Evolutionary conservation across 2,113 vertebrate species (phyloP).

Genomic region (Scalopus aquaticus): DNA sequence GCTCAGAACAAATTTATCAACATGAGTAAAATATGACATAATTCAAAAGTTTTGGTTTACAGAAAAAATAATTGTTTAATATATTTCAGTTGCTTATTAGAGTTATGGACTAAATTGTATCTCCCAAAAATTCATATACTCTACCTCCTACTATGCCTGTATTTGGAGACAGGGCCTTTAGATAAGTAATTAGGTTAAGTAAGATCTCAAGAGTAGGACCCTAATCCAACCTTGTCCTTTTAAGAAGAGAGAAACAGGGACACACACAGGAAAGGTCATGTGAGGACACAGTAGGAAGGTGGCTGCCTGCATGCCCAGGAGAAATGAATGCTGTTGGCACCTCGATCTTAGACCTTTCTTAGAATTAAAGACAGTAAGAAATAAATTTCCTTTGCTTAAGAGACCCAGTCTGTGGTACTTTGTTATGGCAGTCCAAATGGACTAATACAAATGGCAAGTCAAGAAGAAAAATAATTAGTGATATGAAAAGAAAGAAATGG

Average conservation of each 20-base stretch:
- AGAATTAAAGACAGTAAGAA: neutral
- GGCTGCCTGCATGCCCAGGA: neutral
- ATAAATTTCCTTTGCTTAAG: neutral
- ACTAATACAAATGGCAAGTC: neutral
- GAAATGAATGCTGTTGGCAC: neutral
- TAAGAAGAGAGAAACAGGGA: neutral
- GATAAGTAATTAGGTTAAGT: neutral
- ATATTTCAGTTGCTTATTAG: neutral
- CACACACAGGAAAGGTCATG: neutral
- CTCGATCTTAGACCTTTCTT: neutral
- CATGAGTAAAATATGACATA: neutral
- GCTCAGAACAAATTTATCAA: conserved; percentile 4
- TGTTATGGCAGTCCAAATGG: neutral
- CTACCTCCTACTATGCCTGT: neutral
- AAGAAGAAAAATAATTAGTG: neutral
- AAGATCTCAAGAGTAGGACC: neutral
- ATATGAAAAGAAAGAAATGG: neutral
- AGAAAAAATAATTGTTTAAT: conserved; percentile 7
- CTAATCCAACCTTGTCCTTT: neutral
- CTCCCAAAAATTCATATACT: neutral
- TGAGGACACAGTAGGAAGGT: neutral
- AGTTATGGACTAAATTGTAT: neutral
- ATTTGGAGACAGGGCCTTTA: neutral
- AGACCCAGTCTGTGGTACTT: neutral
- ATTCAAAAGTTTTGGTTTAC: neutral